Conservation (phyloP, 2,888 invertebrate genomes). For the Noctua comes region DNA sequence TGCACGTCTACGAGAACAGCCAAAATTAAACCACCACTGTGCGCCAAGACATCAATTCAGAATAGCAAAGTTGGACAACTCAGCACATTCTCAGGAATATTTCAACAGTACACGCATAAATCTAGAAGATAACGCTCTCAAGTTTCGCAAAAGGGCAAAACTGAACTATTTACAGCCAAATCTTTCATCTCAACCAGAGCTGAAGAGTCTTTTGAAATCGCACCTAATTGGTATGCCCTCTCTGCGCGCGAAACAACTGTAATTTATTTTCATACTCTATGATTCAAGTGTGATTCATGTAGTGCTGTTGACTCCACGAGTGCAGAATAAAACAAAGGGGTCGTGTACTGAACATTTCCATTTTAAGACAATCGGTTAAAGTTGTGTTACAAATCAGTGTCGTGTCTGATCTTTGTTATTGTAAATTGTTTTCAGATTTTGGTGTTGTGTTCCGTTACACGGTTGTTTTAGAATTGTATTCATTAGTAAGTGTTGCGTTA, state of each 20-base stretch:
- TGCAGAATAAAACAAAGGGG: slow-evolving; percentile 59
- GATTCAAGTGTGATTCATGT: slow-evolving; percentile 71
- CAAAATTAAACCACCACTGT: slow-evolving; percentile 41
- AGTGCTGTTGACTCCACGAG: slow-evolving; percentile 62
- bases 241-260: slow-evolving; percentile 56
- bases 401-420: slow-evolving; percentile 69
- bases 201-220: slow-evolving; percentile 67
- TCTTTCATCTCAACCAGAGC: slow-evolving; percentile 54
- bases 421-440: slow-evolving; percentile 50
- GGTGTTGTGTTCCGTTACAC: slow-evolving; percentile 30
- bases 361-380: slow-evolving; percentile 68
- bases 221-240: slow-evolving; percentile 71
- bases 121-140: slow-evolving; percentile 36
- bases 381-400: slow-evolving; percentile 76
- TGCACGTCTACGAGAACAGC: slow-evolving; percentile 25
- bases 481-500: slow-evolving; percentile 9
- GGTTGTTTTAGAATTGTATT: slow-evolving; percentile 30
- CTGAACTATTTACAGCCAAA: slow-evolving; percentile 49
- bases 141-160: slow-evolving; percentile 53
- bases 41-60: slow-evolving; percentile 34
- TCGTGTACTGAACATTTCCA: slow-evolving; percentile 59
- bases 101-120: slow-evolving; percentile 40
- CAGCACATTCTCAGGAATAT: slow-evolving; percentile 42
- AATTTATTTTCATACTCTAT: slow-evolving; percentile 70
- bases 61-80: slow-evolving; percentile 43